Evolutionary conservation across 2,888 invertebrate species (phyloP), one percentile per base, ranked within the genome.

Genomic region (Meteorus cinctellus): DNA sequence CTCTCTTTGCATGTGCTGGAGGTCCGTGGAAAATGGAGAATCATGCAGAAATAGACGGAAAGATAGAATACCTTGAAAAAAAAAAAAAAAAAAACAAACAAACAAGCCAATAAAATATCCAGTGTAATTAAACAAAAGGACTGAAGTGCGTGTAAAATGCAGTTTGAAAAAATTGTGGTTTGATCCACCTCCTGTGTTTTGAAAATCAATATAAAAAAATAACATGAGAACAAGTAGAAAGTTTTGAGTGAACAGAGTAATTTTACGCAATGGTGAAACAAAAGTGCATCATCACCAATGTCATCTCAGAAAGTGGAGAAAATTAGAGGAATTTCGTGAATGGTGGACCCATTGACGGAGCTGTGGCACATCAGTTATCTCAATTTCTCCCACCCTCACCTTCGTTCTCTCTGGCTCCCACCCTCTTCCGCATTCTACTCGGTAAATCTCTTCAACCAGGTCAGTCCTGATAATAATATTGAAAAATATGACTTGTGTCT

Each of bases 401-500:
- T 55, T 55, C 19, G 4, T 5, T 75, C 81, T 79, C 81, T 78
- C 82, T 78, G 82, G 69, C 72, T 81, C 85, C 80, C 83, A n/a
- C 16, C 48, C 48, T 48, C n/a, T 48, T 16, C 16, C 48, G 48
- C 48, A n/a, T 48, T n/a, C n/a, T 12, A 55, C 51, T 76, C 83
- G 84, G 81, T 83, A 84, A 77, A 81, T 82, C 79, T 81, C 85
- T 81, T 83, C 84, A 72, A 79, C 81, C 84, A 86, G 87, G 87
- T 88, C 85, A 87, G 88, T 89, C 81, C 77, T 82, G 82, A 74
- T 79, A 80, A 73, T 78, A 80, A 65, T 65, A 55, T 71, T 68
- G 29, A 59, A 41, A 68, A 69, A 74, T 74, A 67, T 41, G 59
- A 48, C 36, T 71, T 34, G 34, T 24, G 59, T 77, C 31, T 73